Base-by-base conservation (phyloP, 1,140 invertebrate species). In the Solen grandis region DNA sequence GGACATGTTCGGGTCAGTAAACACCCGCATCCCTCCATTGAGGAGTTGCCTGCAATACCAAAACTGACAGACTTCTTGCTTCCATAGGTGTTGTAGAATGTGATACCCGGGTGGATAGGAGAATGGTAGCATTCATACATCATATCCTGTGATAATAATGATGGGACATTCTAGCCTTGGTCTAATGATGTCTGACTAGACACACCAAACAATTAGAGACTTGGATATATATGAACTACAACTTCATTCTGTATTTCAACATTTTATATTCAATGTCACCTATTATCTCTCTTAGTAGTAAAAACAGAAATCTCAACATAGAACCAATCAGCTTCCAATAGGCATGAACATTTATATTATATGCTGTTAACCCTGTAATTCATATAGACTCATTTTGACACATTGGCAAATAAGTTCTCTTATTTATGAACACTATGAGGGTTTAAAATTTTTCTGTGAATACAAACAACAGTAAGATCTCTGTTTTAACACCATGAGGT, bases 21-120 rank as follows among this genome's bases (percentile, higher is more conserved):
- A 63, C 88, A 90, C 0, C 86, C 81, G 74, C 89, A 89, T 0
- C 85, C 88, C 3, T 46, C 60, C 1, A 35, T 50, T 46, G 73
- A 27, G 31, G 82, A 59, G 36, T 82, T 22, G 33, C 54, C 54
- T 1, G 75, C 86, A 3, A 76, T 75, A 22, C 86, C 87, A 63
- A 86, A 88, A 69, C 82, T 85, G 4, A 63, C 27, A 0, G 82
- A 81, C 13, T 25, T n/a, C 5, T n/a, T 27, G 0, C 81, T 80
- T 27, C 69, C 73, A 38, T 70, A 74, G 13, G 76, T 82, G 1
- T 59, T 55, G 31, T 81, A 82, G 33, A 73, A 84, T 16, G 65
- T 54, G 57, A 52, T 41, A 36, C 65, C 33, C 5, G 81, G 62
- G 16, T 70, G 65, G 5, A 87, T 62, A 3, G 86, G 82, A 3